phyloP scores from a whole-genome alignment of 2,113 vertebrate genomes.

The Gallinago paraguaiae region DNA sequence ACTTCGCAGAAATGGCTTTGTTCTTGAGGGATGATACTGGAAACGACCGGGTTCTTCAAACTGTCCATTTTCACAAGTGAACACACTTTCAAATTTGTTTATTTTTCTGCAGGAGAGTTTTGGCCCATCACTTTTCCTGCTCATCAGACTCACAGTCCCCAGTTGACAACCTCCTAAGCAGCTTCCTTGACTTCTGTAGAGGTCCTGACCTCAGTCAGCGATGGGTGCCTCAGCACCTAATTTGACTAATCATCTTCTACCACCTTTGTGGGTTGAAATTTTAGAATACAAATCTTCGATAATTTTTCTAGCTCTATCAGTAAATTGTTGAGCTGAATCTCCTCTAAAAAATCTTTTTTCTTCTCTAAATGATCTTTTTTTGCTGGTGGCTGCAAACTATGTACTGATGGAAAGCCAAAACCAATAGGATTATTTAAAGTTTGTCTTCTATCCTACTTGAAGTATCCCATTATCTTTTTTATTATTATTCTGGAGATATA shows the following conservation, averaged over 20 bases:
- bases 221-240: not conserved
- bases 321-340: not conserved
- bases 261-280: not conserved
- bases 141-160: not conserved
- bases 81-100: not conserved
- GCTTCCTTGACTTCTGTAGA: not conserved
- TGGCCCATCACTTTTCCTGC: not conserved
- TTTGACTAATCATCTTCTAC: not conserved
- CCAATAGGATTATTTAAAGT: not conserved
- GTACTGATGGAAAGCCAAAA: not conserved
- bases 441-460: not conserved
- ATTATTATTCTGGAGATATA: not conserved
- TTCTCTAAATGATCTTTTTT: not conserved
- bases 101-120: not conserved
- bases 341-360: not conserved
- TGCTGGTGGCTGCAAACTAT: not conserved
- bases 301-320: not conserved
- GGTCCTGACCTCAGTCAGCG: not conserved
- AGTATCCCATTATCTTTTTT: not conserved
- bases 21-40: not conserved
- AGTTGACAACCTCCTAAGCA: not conserved
- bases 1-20: not conserved
- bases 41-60: not conserved
- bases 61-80: not conserved
- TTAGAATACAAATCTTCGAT: not conserved